Evolutionary conservation across 2,888 invertebrate genomes (phyloP).

Genomic region (Eugnorisma glareosa): DNA sequence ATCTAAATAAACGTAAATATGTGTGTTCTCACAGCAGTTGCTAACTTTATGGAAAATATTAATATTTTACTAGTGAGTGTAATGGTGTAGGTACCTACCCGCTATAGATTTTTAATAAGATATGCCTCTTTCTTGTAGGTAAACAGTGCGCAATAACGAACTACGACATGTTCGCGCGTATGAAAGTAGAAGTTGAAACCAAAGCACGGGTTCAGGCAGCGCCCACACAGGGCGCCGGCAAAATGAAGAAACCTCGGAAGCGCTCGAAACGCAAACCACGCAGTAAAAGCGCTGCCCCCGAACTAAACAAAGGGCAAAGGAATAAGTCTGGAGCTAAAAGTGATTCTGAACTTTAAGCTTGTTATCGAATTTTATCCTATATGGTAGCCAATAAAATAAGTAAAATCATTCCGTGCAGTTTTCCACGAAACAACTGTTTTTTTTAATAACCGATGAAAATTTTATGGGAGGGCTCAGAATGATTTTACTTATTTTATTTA

Average conservation of each 20-base stretch:
- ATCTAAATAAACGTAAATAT: background rate
- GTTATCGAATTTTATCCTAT: conserved; percentile 1
- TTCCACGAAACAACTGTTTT: too few species aligned
- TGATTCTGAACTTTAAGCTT: conserved; percentile 83
- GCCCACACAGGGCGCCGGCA: conserved; percentile 73
- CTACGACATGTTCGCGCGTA: conserved; percentile 88
- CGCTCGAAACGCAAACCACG: conserved; percentile 82
- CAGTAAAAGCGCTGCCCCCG: conserved; percentile 86
- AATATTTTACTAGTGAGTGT: background rate
- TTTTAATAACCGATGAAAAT: too few species aligned
- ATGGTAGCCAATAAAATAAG: too few species aligned
- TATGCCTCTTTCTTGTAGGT: conserved; percentile 72
- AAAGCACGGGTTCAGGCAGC: conserved; percentile 80
- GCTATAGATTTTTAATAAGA: background rate
- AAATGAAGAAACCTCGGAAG: conserved; percentile 75
- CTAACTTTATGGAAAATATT: background rate
- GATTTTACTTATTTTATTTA: too few species aligned
- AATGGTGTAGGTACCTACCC: background rate
- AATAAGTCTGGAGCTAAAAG: conserved; percentile 86
- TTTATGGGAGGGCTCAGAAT: too few species aligned
- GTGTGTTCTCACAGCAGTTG: background rate
- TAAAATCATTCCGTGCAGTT: too few species aligned
- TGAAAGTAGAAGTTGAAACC: conserved; percentile 85
- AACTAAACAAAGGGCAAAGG: conserved; percentile 73
- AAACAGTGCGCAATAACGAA: conserved; percentile 88